Conservation (phyloP, 2,888 invertebrate species). For the Spodoptera picta region DNA sequence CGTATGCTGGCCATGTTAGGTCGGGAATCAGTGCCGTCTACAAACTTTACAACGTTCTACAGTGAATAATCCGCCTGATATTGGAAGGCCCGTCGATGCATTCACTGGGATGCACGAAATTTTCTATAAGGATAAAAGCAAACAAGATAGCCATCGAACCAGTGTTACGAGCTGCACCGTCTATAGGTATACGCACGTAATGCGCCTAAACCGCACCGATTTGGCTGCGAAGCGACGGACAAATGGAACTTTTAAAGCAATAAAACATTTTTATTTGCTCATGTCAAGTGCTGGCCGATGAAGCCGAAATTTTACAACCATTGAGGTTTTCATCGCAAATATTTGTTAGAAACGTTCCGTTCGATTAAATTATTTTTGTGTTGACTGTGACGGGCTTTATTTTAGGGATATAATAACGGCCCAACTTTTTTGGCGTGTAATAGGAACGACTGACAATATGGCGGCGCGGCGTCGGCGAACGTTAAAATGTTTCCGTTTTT, state of each 20-base stretch:
- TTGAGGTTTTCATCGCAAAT: conserved; percentile 70
- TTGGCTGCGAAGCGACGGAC: conserved; percentile 58
- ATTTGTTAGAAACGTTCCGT: conserved; percentile 66
- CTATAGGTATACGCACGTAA: conserved; percentile 55
- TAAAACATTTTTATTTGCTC: conserved; percentile 74
- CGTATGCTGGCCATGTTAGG: conserved; percentile 61
- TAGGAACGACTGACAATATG: conserved; percentile 77
- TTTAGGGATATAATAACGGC: conserved; percentile 60
- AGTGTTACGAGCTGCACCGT: conserved; percentile 72
- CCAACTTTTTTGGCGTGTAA: conserved; percentile 76
- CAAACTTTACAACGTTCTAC: conserved; percentile 81
- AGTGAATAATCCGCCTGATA: conserved; percentile 85
- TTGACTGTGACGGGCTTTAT: conserved; percentile 57
- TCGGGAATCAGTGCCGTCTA: conserved; percentile 60
- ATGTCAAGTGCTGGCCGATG: conserved; percentile 68
- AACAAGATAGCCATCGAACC: conserved; percentile 86
- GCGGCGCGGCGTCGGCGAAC: conserved; percentile 68
- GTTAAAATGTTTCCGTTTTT: conserved; percentile 85
- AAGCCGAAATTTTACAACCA: conserved; percentile 70
- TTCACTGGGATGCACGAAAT: conserved; percentile 87
- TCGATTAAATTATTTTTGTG: conserved; percentile 66
- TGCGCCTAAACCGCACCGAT: conserved; percentile 57
- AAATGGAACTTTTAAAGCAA: conserved; percentile 66
- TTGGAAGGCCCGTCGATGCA: conserved; percentile 87
- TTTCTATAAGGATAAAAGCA: conserved; percentile 89